Evolutionary conservation across 2,797 vertebrate species (phyloP).

Genomic region (Neosalanx taihuensis): DNA sequence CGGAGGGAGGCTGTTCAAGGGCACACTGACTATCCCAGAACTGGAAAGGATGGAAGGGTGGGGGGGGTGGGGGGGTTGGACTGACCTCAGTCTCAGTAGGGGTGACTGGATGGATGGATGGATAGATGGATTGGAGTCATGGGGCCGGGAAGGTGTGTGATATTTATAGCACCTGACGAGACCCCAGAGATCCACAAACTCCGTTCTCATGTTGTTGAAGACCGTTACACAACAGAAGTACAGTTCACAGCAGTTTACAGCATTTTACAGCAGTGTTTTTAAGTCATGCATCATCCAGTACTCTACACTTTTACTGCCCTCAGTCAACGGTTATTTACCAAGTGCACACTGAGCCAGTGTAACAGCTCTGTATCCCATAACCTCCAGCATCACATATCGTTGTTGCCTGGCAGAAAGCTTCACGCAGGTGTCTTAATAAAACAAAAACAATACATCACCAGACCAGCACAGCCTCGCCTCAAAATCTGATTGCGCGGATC

Average conservation of each 20-base stretch:
- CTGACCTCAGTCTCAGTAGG: constrained; percentile 15
- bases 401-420: no score
- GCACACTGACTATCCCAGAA: constrained; percentile 40
- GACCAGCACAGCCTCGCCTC: no score
- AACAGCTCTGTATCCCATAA: neutral
- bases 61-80: neutral
- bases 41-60: constrained; percentile 23
- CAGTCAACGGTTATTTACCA: neutral
- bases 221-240: neutral
- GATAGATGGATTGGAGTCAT: no score
- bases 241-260: neutral
- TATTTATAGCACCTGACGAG: constrained; percentile 32
- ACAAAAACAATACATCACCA: neutral
- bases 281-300: no score
- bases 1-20: constrained; percentile 59
- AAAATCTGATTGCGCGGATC: no score
- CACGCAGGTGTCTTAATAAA: neutral
- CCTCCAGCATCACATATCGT: neutral
- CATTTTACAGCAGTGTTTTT: neutral
- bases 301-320: no score
- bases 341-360: neutral
- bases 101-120: neutral
- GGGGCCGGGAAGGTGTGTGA: constrained; percentile 12
- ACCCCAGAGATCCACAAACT: constrained; percentile 5
- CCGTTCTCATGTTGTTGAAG: neutral